Evolutionary conservation across 2,113 vertebrate genomes (phyloP), one percentile per base, ranked within the genome.

Genomic region (Sceloporus tristichus): DNA sequence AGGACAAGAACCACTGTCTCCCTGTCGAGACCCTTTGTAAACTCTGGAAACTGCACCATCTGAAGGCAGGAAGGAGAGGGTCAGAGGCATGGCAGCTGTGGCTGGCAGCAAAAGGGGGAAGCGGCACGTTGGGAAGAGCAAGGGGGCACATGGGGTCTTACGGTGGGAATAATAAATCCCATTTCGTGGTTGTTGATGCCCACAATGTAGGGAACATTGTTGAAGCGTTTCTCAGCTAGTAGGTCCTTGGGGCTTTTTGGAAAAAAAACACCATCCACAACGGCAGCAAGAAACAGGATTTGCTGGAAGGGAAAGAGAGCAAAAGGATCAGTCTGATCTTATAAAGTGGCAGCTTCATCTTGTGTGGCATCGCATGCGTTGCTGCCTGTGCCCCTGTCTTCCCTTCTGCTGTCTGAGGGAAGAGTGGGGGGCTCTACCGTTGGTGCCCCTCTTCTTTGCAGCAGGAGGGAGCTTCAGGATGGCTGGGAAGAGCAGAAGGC

Each of bases 121-220:
- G 10, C 48, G 21, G 27, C 48, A 14, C n/a, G 56, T 56, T 10
- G 59, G 14, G 59, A n/a, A 34, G 68, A 21, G 10, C 11, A n/a
- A n/a, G n/a, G n/a, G n/a, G n/a, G n/a, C n/a, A n/a, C n/a, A n/a
- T n/a, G n/a, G n/a, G n/a, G n/a, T n/a, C 92, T 95, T 84, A 94
- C 93, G 90, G 0, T 13, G 1, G 93, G 94, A 68, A 96, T 1
- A 0, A 87, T 0, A 93, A 93, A 96, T 53, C 92, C 92, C 80
- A 77, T 94, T 65, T 95, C 91, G 0, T 92, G 80, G 65, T 93
- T 92, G 21, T 59, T 96, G 85, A 94, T 0, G 3, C 93, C 94
- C 0, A 89, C 0, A 0, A 95, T 85, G 21, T 90, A 91, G 0
- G 83, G 93, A 0, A 94, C 77, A 0, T 9, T 4, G 66, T 8